These are phyloP conservation scores for Engraulis encrasicolus DNA, from an alignment of 2,113 vertebrate species.

Conservation along the genomic window DNA sequence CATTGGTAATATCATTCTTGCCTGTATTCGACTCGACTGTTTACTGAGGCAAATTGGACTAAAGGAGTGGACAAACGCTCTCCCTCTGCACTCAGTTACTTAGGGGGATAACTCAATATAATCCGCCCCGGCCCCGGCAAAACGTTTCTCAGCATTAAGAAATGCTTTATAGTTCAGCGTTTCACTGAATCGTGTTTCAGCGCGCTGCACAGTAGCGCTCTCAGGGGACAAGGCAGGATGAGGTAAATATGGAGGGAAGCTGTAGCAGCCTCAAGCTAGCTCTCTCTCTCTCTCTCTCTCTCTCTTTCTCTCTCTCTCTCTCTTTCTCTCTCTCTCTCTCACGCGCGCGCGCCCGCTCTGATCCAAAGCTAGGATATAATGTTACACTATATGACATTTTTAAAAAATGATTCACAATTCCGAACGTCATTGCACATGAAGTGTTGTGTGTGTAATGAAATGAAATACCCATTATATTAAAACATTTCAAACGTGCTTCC, in stretches of 20 bases:
- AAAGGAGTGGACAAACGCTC: slow-evolving; percentile 15
- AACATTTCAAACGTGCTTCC: not conserved
- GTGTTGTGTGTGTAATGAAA: not conserved
- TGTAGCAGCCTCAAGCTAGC: not conserved
- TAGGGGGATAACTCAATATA: slow-evolving; percentile 61
- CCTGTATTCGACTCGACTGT: not conserved
- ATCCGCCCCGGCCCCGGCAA: no score
- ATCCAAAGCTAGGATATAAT: not conserved
- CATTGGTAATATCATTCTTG: not conserved
- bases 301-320: not conserved
- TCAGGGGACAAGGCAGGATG: slow-evolving; percentile 39
- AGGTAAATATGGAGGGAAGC: not conserved
- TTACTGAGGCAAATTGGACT: not conserved
- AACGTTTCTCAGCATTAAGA: slow-evolving; percentile 67
- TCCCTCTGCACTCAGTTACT: slow-evolving; percentile 33
- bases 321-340: not conserved
- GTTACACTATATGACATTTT: not conserved
- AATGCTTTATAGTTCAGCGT: slow-evolving; percentile 57
- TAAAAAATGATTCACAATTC: not conserved
- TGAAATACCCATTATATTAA: not conserved
- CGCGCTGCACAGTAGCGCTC: slow-evolving; percentile 51
- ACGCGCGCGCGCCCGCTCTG: not conserved
- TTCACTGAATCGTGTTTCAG: slow-evolving; percentile 66
- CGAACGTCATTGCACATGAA: not conserved
- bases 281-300: not conserved